Evolutionary conservation across 2,797 vertebrate species (phyloP), one percentile per base, ranked within the genome.

Genomic region (Thunnus albacares): DNA sequence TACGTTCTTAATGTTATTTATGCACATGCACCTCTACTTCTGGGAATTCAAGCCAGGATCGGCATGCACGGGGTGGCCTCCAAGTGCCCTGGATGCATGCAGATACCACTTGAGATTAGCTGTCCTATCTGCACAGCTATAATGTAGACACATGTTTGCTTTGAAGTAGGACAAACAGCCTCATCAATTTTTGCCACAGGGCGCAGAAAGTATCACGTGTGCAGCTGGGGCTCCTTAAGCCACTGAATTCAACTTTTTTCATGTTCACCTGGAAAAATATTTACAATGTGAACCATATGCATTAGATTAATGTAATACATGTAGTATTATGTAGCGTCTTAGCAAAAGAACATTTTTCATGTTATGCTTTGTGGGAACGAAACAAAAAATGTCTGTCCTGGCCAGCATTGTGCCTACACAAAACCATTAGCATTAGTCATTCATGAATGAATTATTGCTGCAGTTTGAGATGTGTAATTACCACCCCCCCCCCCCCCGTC

Each of bases 161-260:
- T 85, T 85, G 79, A 90, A 85, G 81, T 80, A 14, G 75, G 62
- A 77, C 88, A 69, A 75, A 81, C 59, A 43, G 55, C 60, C 63
- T 79, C 53, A 59, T 77, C 47, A 55, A 13, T 14, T 63, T 69
- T 82, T 68, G 73, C 80, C 63, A 58, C 52, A 61, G 71, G 75
- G 22, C 33, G 58, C 62, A 65, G 43, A 67, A 45, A 82, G 80
- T 24, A 24, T 60, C 58, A 56, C 28, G 8, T 6, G 47, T 68
- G 64, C 66, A 79, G 55, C 71, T 49, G 56, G 11, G 12, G 18
- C 43, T 49, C 26, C 65, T n/a, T 49, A 45, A 68, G 62, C 38
- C 3, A 8, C 28, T 51, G 22, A 30, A 14, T 33, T 22, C 24
- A 7, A 11, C 20, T 52, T 57, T 72, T 63, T 24, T 49, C 18